These are phyloP conservation scores for Temnothorax unifasciatus DNA, from an alignment of 2,888 invertebrate genomes.

Conservation along the genomic window DNA sequence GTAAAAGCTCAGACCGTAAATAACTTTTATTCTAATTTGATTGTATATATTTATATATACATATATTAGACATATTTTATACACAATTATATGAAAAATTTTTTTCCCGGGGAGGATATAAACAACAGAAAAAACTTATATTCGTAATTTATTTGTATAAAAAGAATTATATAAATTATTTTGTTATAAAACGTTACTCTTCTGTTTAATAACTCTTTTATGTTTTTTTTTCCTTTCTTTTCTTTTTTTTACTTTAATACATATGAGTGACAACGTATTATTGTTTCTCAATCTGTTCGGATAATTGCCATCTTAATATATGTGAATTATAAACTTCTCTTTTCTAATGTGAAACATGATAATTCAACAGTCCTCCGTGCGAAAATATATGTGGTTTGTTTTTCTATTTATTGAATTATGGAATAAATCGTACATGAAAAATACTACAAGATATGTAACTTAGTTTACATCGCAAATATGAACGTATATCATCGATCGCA, in stretches of 20 bases:
- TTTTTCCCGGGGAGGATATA: background rate
- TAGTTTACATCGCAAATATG: background rate
- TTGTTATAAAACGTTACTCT: background rate
- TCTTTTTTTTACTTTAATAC: background rate
- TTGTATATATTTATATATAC: no score
- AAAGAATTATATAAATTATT: background rate
- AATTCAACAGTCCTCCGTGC: background rate
- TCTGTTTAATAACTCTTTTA: background rate
- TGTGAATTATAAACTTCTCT: background rate
- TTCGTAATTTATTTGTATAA: background rate
- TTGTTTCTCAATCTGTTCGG: background rate
- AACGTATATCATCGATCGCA: background rate
- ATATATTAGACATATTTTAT: no score
- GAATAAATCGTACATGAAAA: background rate
- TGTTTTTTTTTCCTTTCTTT: background rate
- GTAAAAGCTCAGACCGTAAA: background rate
- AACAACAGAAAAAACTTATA: background rate
- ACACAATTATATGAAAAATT: no score
- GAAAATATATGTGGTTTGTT: background rate
- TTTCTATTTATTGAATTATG: background rate
- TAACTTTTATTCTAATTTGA: no score
- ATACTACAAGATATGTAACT: background rate
- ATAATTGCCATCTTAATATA: background rate
- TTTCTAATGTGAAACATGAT: background rate
- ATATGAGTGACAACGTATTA: background rate